Conservation (phyloP, 1,140 invertebrate species). For the Eriosoma lanigerum region DNA sequence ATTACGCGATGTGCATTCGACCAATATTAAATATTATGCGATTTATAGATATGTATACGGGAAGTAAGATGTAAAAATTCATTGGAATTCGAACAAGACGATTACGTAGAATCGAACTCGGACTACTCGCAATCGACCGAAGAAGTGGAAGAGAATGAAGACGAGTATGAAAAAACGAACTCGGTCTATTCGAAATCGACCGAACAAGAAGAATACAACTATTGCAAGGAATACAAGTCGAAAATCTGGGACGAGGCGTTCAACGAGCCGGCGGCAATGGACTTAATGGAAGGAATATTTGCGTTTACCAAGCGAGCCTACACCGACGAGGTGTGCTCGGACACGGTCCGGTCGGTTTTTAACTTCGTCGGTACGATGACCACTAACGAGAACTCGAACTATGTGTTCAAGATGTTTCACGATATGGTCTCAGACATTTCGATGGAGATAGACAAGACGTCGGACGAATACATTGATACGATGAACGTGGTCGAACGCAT, state of each 20-base stretch:
- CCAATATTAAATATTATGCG: too few relatives aligned
- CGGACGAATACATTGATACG: background rate
- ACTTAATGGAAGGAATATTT: background rate
- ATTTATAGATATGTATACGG: background rate
- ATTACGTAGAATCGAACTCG: too few relatives aligned
- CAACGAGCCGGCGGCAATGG: background rate
- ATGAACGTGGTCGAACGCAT: background rate
- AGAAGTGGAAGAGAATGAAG: background rate
- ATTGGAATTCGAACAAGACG: rapidly evolving
- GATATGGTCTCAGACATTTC: background rate
- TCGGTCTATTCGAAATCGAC: too few relatives aligned
- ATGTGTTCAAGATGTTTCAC: background rate
- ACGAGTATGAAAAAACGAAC: too few relatives aligned
- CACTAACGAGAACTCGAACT: too few relatives aligned
- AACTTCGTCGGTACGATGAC: background rate
- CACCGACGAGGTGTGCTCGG: background rate
- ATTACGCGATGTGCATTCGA: too few relatives aligned
- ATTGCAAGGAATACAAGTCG: background rate
- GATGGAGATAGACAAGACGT: background rate
- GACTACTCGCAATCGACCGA: background rate
- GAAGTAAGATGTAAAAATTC: too few relatives aligned
- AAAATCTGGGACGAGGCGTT: background rate
- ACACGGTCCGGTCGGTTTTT: background rate
- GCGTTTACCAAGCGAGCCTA: background rate
- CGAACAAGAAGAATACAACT: background rate